Base-by-base conservation (phyloP, 2,888 invertebrate species). In the Epicampocera succincta region DNA sequence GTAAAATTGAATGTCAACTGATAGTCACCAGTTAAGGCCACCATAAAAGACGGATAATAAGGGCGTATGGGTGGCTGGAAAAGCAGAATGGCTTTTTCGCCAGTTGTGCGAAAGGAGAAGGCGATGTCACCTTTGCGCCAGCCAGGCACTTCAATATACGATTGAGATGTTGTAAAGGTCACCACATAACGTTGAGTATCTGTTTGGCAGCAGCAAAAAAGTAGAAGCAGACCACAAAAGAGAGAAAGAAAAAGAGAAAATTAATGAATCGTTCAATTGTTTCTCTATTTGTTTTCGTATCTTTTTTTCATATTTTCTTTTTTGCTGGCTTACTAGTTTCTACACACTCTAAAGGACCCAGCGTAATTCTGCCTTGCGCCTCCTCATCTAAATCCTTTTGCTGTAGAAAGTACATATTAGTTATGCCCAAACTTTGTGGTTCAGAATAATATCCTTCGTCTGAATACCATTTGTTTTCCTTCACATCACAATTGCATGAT, bases 101-200 rank as follows among this genome's bases (percentile, higher is more conserved):
- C 96, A 0, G 97, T 97, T 0, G 98, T 98, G 83, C 97, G 93
- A 88, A 98, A 98, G 86, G 97, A 97, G 91, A 98, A 97, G 0
- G 97, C 96, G 83, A 98, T 95, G 87, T 97, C 97, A 1, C 97
- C 97, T 87, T 96, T 96, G 76, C 96, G 93, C 98, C 98, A 98
- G 0, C 97, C 97, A 0, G 97, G 97, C 1, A 98, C 97, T 92
- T 97, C 96, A 85, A 98, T 95, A 89, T 96, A 98, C 0, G 97
- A 97, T 86, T 97, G 96, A 33, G 96, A 96, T 0, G 97, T 97
- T 58, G 97, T 97, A 88, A 98, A 98, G 4, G 98, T 98, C 11
- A 98, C 97, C 8, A 98, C 97, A 89, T 96, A 97, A 85, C 96
- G 94, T 90, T 97, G 97, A 1, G 97, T 97, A 90, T 98, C 97